Base-by-base conservation (phyloP, 2,888 invertebrate species). In the Choreutis nemorana region DNA sequence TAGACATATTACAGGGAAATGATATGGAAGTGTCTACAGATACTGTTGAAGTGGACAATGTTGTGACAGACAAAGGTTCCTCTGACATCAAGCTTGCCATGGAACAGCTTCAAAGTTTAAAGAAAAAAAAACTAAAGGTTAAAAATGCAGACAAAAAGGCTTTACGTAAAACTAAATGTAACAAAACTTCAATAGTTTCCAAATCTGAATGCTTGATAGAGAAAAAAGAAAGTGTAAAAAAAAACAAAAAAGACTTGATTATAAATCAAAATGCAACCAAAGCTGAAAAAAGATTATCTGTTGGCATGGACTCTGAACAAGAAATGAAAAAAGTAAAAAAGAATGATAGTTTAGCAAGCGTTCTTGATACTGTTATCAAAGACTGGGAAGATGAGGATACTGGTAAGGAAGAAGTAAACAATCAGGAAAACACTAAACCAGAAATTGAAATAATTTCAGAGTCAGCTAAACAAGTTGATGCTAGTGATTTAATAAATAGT, bases 321-420 rank as follows among this genome's bases (percentile, higher is more conserved):
- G 41, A 30, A 29, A 28, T 33, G 39, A 37, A 21, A 29, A 29
- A 20, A 28, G 25, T 26, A 16, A 31, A 23, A 34, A 40, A 42
- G 27, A 36, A 27, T 26, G 54, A 52, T 35, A 33, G 45, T 26
- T 45, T 62, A 31, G 59, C 62, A 6, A 72, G 48, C 39, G 67
- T 78, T 33, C 73, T 83, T 9, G 82, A 78, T 34, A 67, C 72
- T 14, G 50, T 84, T 18, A 83, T 83, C 12, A 73, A 81, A 41
- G 79, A 82, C 34, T 82, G 82, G 67, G 70, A 75, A 37, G 73
- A 70, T 46, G 81, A 81, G 34, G 73, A 72, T 25, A 44, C 45
- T 14, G 23, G 37, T 20, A 68, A 65, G 29, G 43, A 40, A n/a
- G n/a, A n/a, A n/a, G n/a, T n/a, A n/a, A n/a, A n/a, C n/a, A n/a